Evolutionary conservation across 2,888 invertebrate genomes (phyloP).

Genomic region (Spisula subtruncata): DNA sequence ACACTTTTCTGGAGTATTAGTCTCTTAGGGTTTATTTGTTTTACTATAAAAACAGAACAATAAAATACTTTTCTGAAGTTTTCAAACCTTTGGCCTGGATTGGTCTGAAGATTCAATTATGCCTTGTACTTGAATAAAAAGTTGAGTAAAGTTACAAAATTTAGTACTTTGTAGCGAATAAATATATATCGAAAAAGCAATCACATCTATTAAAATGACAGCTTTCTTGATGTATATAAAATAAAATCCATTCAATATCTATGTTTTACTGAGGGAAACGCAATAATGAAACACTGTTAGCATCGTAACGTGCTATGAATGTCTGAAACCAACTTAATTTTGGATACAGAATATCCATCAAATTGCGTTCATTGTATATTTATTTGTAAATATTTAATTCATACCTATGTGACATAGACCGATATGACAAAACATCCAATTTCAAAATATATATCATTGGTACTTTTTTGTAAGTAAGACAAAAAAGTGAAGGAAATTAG

Average conservation of each 20-base stretch:
- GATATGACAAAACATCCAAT: no score
- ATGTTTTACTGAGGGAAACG: neutral
- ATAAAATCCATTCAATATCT: neutral
- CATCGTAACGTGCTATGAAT: neutral
- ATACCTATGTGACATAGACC: neutral
- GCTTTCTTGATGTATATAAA: neutral
- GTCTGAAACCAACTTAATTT: conserved; percentile 19
- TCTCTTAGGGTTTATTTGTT: conserved; percentile 24
- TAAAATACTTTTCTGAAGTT: neutral
- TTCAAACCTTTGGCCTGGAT: neutral
- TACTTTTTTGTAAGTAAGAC: no score
- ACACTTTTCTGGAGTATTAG: neutral
- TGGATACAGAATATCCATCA: neutral
- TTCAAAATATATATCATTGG: no score
- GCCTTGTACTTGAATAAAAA: conserved; percentile 3
- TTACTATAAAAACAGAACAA: conserved; percentile 21
- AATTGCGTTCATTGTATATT: neutral
- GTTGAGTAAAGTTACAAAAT: neutral
- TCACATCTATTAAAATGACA: neutral
- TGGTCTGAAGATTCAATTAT: neutral
- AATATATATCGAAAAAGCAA: neutral
- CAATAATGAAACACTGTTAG: neutral
- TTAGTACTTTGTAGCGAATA: neutral
- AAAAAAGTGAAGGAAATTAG: no score
- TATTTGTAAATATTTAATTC: neutral